Percentiles rank a stretch among this genome's conserved stretches.
Evolutionary conservation across 1,140 invertebrate genomes (phyloP).

Genomic region (Oppia nitens): DNA sequence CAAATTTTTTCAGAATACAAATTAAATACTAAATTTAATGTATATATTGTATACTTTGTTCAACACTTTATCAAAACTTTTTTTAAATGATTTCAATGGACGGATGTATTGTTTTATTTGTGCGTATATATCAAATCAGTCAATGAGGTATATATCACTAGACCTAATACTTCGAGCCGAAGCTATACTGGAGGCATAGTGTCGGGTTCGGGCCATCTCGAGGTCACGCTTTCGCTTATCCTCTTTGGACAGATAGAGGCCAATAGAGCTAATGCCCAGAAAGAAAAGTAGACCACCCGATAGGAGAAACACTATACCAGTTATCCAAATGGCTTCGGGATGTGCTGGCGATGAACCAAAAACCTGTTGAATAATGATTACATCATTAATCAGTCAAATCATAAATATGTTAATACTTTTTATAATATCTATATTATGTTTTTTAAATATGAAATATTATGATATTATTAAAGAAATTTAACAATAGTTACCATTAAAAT

Average conservation of each 20-base stretch:
- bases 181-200: slow-evolving; percentile 20
- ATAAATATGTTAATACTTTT: neutral
- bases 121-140: slow-evolving; percentile 1
- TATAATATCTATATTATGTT: no score
- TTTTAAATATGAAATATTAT: no score
- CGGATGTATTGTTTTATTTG: no score
- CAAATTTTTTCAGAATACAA: no score
- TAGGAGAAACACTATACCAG: slow-evolving; percentile 21
- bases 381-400: slow-evolving; percentile 9
- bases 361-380: slow-evolving; percentile 19
- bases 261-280: slow-evolving; percentile 22
- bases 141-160: slow-evolving; percentile 11
- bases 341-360: slow-evolving; percentile 21
- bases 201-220: slow-evolving; percentile 16
- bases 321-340: slow-evolving; percentile 22
- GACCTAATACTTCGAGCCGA: slow-evolving; percentile 16
- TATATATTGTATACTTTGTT: no score
- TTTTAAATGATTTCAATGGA: no score
- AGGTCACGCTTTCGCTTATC: slow-evolving; percentile 21
- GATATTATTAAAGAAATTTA: neutral
- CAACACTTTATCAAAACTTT: no score
- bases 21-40: no score
- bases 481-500: slow-evolving; percentile 18
- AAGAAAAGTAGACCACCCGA: slow-evolving; percentile 22
- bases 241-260: slow-evolving; percentile 21